A percentile compares a stretch with the other conserved stretches of the same genome.
Conservation (phyloP, 2,888 invertebrate genomes). For the Andrena fulva region DNA sequence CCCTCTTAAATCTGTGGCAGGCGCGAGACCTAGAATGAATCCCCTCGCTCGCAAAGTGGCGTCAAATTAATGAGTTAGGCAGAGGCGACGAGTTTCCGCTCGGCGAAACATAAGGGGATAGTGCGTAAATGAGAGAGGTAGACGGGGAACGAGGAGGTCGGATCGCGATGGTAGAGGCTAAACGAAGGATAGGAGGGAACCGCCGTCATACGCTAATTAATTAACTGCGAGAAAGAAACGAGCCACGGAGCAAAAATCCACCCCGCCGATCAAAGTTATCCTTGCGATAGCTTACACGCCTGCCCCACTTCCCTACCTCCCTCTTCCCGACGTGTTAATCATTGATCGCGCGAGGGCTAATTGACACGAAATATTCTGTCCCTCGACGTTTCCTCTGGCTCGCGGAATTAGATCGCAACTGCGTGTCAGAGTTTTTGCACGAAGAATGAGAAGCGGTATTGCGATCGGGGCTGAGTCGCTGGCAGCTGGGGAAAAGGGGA, state of each 20-base stretch:
- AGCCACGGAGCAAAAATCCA: conserved; percentile 34
- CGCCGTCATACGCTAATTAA: conserved; percentile 63
- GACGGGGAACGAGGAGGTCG: conserved; percentile 19
- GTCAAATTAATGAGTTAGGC: conserved; percentile 65
- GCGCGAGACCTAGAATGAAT: conserved; percentile 30
- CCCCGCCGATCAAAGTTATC: conserved; percentile 23
- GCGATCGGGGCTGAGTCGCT: background rate
- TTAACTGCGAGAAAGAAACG: conserved; percentile 51
- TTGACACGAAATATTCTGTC: background rate
- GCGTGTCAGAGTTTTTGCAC: background rate
- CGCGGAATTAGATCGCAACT: background rate
- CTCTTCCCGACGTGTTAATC: background rate
- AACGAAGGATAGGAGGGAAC: conserved; percentile 41
- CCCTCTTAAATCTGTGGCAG: conserved; percentile 18
- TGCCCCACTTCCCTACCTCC: too few relatives aligned
- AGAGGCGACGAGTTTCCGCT: conserved; percentile 55
- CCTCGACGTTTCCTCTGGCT: background rate
- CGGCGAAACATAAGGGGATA: conserved; percentile 35
- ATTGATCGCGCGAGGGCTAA: conserved; percentile 5
- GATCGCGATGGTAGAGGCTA: conserved; percentile 2
- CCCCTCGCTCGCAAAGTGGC: conserved; percentile 46
- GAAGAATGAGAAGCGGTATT: too few relatives aligned
- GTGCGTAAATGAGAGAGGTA: conserved; percentile 16
- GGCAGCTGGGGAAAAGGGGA: too few relatives aligned
- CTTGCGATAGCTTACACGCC: conserved; percentile 1